Evolutionary conservation across 2,888 invertebrate genomes (phyloP).

Genomic region (Ctenicera cuprea): DNA sequence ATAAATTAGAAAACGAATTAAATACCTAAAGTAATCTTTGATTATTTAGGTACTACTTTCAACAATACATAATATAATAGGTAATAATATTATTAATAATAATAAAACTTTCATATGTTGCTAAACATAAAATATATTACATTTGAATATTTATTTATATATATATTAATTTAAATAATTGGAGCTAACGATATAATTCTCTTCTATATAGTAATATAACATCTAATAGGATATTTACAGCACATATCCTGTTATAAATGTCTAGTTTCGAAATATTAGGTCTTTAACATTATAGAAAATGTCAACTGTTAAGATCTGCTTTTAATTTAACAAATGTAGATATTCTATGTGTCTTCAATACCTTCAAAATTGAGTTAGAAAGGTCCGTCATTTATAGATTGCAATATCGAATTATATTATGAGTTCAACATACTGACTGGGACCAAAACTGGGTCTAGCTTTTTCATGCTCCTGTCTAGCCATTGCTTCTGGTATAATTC

Average conservation of each 20-base stretch:
- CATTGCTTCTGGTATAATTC: conserved; percentile 65
- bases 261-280: conserved; percentile 10
- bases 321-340: conserved; percentile 16
- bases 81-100: conserved; percentile 44
- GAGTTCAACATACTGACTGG: conserved; percentile 69
- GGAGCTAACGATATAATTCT: conserved; percentile 53
- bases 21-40: conserved; percentile 51
- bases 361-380: neutral
- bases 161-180: conserved; percentile 57
- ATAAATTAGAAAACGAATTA: conserved; percentile 35
- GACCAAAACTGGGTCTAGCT: conserved; percentile 64
- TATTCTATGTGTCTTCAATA: neutral
- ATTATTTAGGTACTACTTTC: conserved; percentile 49
- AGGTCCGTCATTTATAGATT: neutral
- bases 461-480: conserved; percentile 66
- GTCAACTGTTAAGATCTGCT: conserved; percentile 34
- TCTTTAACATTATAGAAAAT: conserved; percentile 20
- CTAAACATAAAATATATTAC: conserved; percentile 58
- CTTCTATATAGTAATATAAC: conserved; percentile 29
- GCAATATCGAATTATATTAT: conserved; percentile 62
- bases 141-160: conserved; percentile 56
- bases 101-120: conserved; percentile 47
- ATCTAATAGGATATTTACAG: conserved; percentile 26
- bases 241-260: conserved; percentile 15
- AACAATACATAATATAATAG: conserved; percentile 47